Percentiles rank a stretch among this genome's conserved stretches.
Evolutionary conservation across 2,797 vertebrate species (phyloP).

Genomic region (Microcaecilia unicolor): DNA sequence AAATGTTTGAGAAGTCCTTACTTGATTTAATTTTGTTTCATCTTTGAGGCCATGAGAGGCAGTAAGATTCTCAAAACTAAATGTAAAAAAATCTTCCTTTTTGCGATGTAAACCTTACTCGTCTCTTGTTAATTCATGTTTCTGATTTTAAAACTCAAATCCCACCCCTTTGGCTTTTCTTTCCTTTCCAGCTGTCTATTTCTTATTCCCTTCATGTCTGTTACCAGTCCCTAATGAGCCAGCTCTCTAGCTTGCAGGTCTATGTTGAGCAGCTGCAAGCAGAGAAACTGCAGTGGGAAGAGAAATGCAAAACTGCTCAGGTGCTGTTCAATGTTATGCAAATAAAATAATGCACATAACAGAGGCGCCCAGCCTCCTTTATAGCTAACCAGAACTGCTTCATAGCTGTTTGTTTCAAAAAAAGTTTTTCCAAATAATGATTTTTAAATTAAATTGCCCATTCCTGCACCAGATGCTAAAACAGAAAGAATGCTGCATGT

Average conservation of each 20-base stretch:
- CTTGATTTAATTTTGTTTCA: too few relatives aligned
- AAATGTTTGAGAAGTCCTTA: not conserved
- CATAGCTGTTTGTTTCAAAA: too few relatives aligned
- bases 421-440: too few relatives aligned
- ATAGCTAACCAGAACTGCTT: too few relatives aligned
- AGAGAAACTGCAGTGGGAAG: conserved; percentile 63
- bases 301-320: conserved; percentile 51
- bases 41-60: too few relatives aligned
- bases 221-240: conserved; percentile 58
- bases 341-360: not conserved
- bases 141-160: not conserved
- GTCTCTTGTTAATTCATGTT: too few relatives aligned
- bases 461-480: too few relatives aligned
- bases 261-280: conserved; percentile 64
- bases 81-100: too few relatives aligned
- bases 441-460: too few relatives aligned
- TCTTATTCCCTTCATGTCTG: conserved; percentile 53
- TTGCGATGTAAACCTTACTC: too few relatives aligned
- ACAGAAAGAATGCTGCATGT: too few relatives aligned
- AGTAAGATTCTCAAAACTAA: too few relatives aligned
- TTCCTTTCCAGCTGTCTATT: conserved; percentile 48
- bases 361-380: not conserved
- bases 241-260: conserved; percentile 60
- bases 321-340: conserved; percentile 30
- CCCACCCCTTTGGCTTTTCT: conserved; percentile 3